Percentiles rank a stretch among this genome's conserved stretches.
Evolutionary conservation across 2,888 invertebrate species (phyloP).

Genomic region (Ryuthela nishihirai): DNA sequence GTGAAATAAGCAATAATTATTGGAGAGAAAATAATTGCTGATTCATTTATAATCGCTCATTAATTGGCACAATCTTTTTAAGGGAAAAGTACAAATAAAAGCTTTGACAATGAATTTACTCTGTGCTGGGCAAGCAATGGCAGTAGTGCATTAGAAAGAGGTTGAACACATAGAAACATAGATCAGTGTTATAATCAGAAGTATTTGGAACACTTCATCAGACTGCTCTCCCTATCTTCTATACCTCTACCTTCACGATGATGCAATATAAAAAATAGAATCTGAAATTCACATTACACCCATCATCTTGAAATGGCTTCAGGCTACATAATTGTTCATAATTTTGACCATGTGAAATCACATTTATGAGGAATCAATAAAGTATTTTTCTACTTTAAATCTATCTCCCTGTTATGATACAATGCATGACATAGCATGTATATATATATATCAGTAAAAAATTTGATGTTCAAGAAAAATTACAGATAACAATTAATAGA

Average conservation of each 20-base stretch:
- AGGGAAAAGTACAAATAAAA: background rate
- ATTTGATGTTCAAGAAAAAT: conserved; percentile 29
- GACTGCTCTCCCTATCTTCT: conserved; percentile 1
- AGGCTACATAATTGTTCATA: conserved; percentile 4
- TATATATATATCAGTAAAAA: conserved; percentile 32
- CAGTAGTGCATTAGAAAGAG: background rate
- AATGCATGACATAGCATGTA: conserved; percentile 35
- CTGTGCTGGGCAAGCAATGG: background rate
- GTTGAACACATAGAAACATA: background rate
- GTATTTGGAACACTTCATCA: background rate
- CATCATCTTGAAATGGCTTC: conserved; percentile 9
- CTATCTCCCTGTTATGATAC: conserved; percentile 24
- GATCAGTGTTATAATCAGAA: background rate
- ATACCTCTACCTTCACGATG: conserved; percentile 19
- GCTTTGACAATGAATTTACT: background rate
- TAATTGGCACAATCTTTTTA: background rate
- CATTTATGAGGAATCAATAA: conserved; percentile 26
- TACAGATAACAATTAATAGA: conserved; percentile 37
- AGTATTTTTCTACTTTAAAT: conserved; percentile 19
- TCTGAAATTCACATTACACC: conserved; percentile 33
- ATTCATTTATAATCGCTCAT: too few relatives aligned
- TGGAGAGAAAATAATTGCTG: too few relatives aligned
- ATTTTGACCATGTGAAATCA: conserved; percentile 14
- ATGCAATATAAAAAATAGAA: conserved; percentile 40
- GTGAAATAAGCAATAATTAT: too few relatives aligned